Percentiles rank a stretch among this genome's conserved stretches.
Conservation (phyloP, 2,888 invertebrate species). For the Bellardia pandia region DNA sequence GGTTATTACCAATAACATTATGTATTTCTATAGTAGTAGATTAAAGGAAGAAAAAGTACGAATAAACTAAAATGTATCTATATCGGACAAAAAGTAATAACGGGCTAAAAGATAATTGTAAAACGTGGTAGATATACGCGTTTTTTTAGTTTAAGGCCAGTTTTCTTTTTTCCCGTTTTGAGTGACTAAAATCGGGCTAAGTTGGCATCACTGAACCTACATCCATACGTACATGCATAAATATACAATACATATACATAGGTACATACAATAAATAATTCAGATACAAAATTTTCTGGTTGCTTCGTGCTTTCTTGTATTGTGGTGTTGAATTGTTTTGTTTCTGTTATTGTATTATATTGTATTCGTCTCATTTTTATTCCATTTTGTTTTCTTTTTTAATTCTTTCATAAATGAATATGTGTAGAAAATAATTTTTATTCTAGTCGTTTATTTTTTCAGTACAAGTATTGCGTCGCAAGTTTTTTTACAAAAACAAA, state of each 20-base stretch:
- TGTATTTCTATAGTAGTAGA: too few species aligned
- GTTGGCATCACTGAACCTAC: too few species aligned
- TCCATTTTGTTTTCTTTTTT: conserved; percentile 54
- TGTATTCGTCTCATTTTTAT: conserved; percentile 26
- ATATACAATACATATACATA: not conserved
- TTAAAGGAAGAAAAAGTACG: too few species aligned
- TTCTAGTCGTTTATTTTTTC: conserved; percentile 35
- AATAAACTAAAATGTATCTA: too few species aligned
- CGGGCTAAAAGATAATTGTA: too few species aligned
- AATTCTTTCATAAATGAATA: conserved; percentile 14
- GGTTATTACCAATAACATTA: too few species aligned
- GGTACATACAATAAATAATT: not conserved
- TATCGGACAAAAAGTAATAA: too few species aligned
- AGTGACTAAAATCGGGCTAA: too few species aligned
- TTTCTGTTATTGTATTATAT: conserved; percentile 13
- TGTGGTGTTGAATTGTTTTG: conserved; percentile 15
- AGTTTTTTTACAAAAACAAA: conserved; percentile 22
- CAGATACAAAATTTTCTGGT: conserved; percentile 47
- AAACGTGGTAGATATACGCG: too few species aligned
- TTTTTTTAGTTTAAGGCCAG: too few species aligned
- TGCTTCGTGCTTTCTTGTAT: conserved; percentile 42
- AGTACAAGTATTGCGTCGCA: conserved; percentile 58
- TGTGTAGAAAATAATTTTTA: conserved; percentile 25
- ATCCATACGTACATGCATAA: not conserved
- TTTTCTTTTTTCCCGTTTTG: too few species aligned